Conservation (phyloP, 2,888 invertebrate genomes). For the Pyralis farinalis region DNA sequence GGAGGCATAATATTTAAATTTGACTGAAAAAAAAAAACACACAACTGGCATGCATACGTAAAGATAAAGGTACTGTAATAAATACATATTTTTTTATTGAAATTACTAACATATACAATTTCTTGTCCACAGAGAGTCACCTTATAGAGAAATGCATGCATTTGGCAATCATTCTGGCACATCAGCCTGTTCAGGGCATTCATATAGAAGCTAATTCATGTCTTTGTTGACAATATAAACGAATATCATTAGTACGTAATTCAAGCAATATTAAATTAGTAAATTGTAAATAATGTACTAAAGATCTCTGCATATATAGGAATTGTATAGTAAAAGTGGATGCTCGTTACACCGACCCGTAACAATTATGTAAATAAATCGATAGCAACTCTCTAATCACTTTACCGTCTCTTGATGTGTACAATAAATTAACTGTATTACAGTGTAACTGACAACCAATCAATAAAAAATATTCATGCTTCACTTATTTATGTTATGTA, state of each 20-base stretch:
- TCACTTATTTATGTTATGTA: constrained; percentile 7
- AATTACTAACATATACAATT: not conserved
- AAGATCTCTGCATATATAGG: constrained; percentile 46
- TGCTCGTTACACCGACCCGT: constrained; percentile 39
- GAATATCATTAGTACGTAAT: constrained; percentile 72
- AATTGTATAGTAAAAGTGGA: constrained; percentile 28
- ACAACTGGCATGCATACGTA: too few relatives aligned
- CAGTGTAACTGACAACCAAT: not conserved
- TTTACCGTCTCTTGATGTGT: not conserved
- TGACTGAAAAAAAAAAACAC: too few relatives aligned
- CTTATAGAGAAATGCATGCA: constrained; percentile 64
- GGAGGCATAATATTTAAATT: too few relatives aligned
- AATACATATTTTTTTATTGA: too few relatives aligned
- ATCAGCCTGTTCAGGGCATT: constrained; percentile 70
- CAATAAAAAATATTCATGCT: constrained; percentile 6
- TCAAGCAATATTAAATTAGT: constrained; percentile 70
- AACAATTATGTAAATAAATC: constrained; percentile 11
- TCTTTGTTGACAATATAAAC: constrained; percentile 29
- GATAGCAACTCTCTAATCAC: not conserved
- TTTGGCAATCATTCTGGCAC: constrained; percentile 68
- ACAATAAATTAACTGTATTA: not conserved
- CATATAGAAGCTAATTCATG: constrained; percentile 63
- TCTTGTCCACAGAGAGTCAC: constrained; percentile 59
- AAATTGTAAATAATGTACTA: constrained; percentile 65
- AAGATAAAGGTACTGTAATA: too few relatives aligned